Evolutionary conservation across 92 coral and sea anemone species (phyloP).

Genomic region (Pocillopora grandis): DNA sequence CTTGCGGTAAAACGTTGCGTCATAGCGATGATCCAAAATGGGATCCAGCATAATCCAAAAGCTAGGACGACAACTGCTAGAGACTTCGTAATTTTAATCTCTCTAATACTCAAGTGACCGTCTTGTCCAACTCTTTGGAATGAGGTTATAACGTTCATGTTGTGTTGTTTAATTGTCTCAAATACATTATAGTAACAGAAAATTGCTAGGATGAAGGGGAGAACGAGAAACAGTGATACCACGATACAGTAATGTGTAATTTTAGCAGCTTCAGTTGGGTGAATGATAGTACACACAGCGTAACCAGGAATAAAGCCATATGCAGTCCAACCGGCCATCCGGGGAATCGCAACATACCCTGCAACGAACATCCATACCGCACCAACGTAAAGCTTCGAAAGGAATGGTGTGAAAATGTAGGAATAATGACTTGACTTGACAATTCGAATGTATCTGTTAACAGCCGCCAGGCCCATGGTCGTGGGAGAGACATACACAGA

Average conservation of each 20-base stretch:
- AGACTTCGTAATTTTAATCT: slow-evolving; percentile 10
- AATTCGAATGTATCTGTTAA: slow-evolving; percentile 25
- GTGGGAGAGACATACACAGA: slow-evolving; percentile 25
- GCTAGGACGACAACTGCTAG: slow-evolving; percentile 3
- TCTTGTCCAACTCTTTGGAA: not conserved
- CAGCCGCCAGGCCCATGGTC: slow-evolving; percentile 20
- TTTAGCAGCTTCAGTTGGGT: slow-evolving; percentile 12
- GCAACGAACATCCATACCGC: slow-evolving; percentile 12
- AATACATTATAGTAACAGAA: slow-evolving; percentile 8
- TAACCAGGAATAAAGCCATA: slow-evolving; percentile 24
- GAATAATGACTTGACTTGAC: slow-evolving; percentile 1
- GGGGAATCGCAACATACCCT: slow-evolving; percentile 7
- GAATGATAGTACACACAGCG: slow-evolving; percentile 11
- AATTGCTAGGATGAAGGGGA: slow-evolving; percentile 1
- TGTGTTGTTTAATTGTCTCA: slow-evolving; percentile 7
- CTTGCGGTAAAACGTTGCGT: slow-evolving; percentile 7
- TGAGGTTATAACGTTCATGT: not conserved
- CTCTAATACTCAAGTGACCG: not conserved
- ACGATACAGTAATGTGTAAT: slow-evolving; percentile 11
- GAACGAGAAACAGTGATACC: slow-evolving; percentile 4
- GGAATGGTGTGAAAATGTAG: slow-evolving; percentile 1
- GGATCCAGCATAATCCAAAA: slow-evolving; percentile 22
- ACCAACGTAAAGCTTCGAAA: not conserved
- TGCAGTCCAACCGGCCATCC: not conserved
- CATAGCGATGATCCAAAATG: slow-evolving; percentile 11